Evolutionary conservation across 2,888 invertebrate genomes (phyloP), one percentile per base, ranked within the genome.

Genomic region (Tuberolachnus salignus): DNA sequence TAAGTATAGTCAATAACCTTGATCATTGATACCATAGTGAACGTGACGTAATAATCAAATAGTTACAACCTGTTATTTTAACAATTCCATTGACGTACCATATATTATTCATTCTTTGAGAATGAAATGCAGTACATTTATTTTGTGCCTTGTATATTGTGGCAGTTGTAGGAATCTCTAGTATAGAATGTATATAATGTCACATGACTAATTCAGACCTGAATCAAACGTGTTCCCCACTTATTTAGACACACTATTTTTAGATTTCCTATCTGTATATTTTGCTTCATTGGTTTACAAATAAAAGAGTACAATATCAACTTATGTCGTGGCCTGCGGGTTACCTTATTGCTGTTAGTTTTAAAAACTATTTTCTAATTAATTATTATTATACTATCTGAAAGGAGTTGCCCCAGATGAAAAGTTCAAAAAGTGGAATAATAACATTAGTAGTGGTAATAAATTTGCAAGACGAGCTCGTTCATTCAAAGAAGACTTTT

Each of bases 401-500:
- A 42, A 69, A 78, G 78, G 78, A 78, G 78, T 78, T 16, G 67
- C 34, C 16, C 55, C 78, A 11, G 78, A 69, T 42, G 78, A 78
- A 67, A 78, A 78, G 59, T 78, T 49, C 67, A 78, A 69, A 69
- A 78, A 78, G 61, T 78, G 78, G 78, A 78, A 66, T 70, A 80
- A 75, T 16, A 82, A 82, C 82, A 87, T 91, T 86, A 23, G 69
- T 34, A 92, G 92, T 85, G 92, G 93, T 85, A 94, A 92, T 83
- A 94, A 94, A 86, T 89, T 95, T 87, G 94, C 94, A 81, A 89
- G 94, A 83, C 90, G 95, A 82, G 95, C 95, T 82, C 91, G 94
- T 83, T 94, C 94, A 82, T 95, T 95, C 88, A 95, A 95, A 88
- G 94, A 95, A 89, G 95, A 95, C 87, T 90, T 95, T 84, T 89